These are phyloP conservation scores for Chamaea fasciata DNA, from an alignment of 2,113 vertebrate genomes.

Conservation along the genomic window DNA sequence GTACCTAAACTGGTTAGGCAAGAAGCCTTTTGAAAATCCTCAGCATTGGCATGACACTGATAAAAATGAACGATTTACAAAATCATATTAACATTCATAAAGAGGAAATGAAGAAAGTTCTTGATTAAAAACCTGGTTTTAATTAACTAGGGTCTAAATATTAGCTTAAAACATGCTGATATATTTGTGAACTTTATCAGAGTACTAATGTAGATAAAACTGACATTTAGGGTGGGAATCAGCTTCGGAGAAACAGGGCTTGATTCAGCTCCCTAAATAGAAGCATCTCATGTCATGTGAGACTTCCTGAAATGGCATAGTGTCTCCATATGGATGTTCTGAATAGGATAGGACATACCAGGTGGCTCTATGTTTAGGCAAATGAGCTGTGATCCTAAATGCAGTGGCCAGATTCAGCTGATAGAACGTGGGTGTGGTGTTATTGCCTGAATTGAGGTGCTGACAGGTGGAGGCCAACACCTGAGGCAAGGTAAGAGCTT, in stretches of 20 bases:
- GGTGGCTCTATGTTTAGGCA: background rate
- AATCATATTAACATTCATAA: conserved; percentile 32
- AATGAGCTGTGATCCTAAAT: background rate
- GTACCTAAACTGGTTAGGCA: background rate
- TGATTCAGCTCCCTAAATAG: background rate
- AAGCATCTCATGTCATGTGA: background rate
- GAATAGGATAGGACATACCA: background rate
- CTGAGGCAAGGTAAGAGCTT: background rate
- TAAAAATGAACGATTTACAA: conserved; percentile 25
- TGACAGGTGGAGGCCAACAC: background rate
- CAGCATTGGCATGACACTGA: background rate
- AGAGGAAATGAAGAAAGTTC: conserved; percentile 2
- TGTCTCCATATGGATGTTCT: background rate
- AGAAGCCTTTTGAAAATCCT: background rate
- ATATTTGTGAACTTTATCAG: conserved; percentile 23
- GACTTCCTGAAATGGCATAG: background rate
- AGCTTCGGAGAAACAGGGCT: background rate
- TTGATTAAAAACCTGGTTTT: conserved; percentile 24
- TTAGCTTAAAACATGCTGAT: conserved; percentile 19
- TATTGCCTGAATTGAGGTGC: background rate
- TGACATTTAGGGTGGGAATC: background rate
- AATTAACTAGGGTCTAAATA: conserved; percentile 25
- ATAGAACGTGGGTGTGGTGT: background rate
- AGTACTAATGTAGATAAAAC: conserved; percentile 6
- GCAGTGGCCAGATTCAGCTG: background rate